Conservation (phyloP, 2,888 invertebrate genomes). For the Pristionchus japonicus region DNA sequence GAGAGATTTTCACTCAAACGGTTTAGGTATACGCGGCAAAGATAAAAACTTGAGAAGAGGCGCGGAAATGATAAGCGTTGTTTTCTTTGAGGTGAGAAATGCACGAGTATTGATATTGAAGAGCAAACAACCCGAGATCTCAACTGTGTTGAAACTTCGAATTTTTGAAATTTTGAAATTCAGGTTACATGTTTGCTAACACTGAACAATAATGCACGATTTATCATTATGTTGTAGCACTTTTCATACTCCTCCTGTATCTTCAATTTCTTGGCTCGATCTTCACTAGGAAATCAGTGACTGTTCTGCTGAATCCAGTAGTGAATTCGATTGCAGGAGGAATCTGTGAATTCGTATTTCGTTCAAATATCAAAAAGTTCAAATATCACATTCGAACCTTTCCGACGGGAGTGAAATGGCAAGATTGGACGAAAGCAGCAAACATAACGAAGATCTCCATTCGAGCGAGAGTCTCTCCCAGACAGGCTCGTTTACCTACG, state of each 20-base stretch:
- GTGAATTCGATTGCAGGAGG: slow-evolving; percentile 20
- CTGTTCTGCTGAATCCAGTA: slow-evolving; percentile 18
- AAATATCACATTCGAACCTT: neutral
- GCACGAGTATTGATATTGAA: too few species aligned
- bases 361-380: neutral
- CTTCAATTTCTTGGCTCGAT: slow-evolving; percentile 1
- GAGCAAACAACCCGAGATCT: too few species aligned
- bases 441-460: slow-evolving; percentile 37
- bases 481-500: neutral
- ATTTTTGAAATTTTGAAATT: too few species aligned
- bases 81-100: too few species aligned
- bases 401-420: slow-evolving; percentile 1
- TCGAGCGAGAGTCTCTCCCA: slow-evolving; percentile 14
- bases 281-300: neutral
- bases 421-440: neutral
- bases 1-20: neutral
- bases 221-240: too few species aligned
- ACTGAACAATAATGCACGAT: too few species aligned
- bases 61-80: neutral
- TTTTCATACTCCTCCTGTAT: neutral
- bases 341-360: too few species aligned
- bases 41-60: neutral
- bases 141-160: too few species aligned
- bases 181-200: too few species aligned
- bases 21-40: too few species aligned